Base-by-base conservation (phyloP, 1,140 invertebrate genomes). In the Agrilus planipennis region DNA sequence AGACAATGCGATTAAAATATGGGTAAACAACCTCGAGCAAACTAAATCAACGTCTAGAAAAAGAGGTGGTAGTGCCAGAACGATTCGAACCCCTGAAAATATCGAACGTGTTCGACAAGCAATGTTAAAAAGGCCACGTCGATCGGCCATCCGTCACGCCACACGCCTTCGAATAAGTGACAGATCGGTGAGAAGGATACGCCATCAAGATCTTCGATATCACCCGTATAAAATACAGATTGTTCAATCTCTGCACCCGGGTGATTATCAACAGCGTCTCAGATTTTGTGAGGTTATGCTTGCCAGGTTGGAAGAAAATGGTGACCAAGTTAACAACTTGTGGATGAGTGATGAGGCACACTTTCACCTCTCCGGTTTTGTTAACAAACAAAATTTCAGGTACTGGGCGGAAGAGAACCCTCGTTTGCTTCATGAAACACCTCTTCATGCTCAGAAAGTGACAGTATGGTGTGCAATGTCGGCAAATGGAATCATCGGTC, bases 391-490 rank as follows among this genome's bases (percentile, higher is more conserved):
- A 25, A 30, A 45, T 31, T 42, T 16, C 20, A 16, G 20, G 2
- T 45, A 45, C 25, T 46, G 34, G 25, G 12, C 31, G 23, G 45
- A 39, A 6, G 19, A 30, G 12, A 45, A 45, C 21, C 39, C 39
- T 37, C 34, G 25, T 19, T 34, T 23, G 21, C 21, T 45, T 20
- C 46, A 48, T 42, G 43, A 48, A 38, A 36, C 21, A 34, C 43
- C 45, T 35, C 32, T 45, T 40, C 43, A 47, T 39, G 3, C 30
- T 45, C 38, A 37, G 23, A 47, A 46, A 46, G 37, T 46, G 18
- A 46, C 42, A 36, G 42, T 41, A 36, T 45, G 42, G 32, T 45
- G 43, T 38, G 42, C 30, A 15, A 41, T 47, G 42, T 44, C 30
- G 12, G 39, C 18, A 7, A 30, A 21, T 25, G 39, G 42, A 15